phyloP scores from a whole-genome alignment of 2,113 vertebrate genomes.

The Gracilinanus agilis region DNA sequence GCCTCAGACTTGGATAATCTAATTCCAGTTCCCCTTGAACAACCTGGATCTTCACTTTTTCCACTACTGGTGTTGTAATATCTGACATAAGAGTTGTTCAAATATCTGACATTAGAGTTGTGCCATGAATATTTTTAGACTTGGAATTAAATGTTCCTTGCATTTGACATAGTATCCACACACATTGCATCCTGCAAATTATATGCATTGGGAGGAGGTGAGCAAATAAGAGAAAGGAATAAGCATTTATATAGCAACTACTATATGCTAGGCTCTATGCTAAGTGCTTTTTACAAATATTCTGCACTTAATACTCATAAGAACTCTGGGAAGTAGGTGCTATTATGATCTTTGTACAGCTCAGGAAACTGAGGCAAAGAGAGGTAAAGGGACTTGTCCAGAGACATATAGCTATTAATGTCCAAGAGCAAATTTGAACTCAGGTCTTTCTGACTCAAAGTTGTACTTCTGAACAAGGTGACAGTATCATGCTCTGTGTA shows the following conservation, averaged over 20 bases:
- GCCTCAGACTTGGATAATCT: not conserved
- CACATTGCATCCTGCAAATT: not conserved
- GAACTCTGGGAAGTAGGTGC: not conserved
- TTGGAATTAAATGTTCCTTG: not conserved
- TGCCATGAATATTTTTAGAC: not conserved
- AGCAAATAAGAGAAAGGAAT: not conserved
- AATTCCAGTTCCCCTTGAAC: not conserved
- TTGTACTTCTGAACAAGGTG: not conserved
- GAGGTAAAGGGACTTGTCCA: not conserved
- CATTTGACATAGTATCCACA: not conserved
- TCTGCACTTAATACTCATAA: not conserved
- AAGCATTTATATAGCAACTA: not conserved
- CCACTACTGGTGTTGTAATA: not conserved
- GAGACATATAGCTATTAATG: not conserved
- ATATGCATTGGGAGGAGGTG: not conserved
- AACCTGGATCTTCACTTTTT: not conserved
- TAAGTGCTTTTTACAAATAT: not conserved
- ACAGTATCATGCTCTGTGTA: not conserved
- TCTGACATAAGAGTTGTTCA: not conserved
- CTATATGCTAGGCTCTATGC: not conserved
- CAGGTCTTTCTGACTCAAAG: not conserved
- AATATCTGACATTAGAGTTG: not conserved
- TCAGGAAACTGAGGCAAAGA: not conserved
- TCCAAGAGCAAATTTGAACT: not conserved
- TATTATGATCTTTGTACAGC: not conserved